Evolutionary conservation across 2,797 vertebrate genomes (phyloP).

Genomic region (Alca torda): DNA sequence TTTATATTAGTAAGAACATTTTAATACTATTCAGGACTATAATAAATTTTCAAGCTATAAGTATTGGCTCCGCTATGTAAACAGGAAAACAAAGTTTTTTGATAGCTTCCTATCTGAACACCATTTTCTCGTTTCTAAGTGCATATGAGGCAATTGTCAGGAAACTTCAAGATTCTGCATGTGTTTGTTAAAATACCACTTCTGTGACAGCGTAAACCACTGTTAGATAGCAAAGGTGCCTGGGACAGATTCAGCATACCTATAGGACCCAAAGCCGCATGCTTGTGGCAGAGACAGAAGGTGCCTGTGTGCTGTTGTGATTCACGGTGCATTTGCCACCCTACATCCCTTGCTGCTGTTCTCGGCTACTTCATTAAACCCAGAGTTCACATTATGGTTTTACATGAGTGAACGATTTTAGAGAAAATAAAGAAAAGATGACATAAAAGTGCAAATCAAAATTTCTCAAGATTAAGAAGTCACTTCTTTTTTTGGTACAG

Average conservation of each 20-base stretch:
- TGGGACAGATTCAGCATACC: not conserved
- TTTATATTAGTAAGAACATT: not conserved
- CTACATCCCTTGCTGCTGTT: not conserved
- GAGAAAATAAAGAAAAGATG: not conserved
- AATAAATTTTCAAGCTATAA: not conserved
- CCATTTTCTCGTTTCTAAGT: not conserved
- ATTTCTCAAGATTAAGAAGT: not conserved
- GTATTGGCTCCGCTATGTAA: conserved; percentile 42
- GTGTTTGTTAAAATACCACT: not conserved
- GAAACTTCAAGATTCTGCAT: conserved; percentile 21
- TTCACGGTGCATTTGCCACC: not conserved
- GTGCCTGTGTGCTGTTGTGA: not conserved
- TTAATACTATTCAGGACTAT: not conserved
- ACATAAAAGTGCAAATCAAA: not conserved
- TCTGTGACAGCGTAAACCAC: not conserved
- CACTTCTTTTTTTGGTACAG: not conserved
- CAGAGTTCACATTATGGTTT: not conserved
- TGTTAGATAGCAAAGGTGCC: not conserved
- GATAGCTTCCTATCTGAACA: conserved; percentile 58
- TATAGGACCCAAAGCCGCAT: not conserved
- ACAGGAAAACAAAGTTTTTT: conserved; percentile 70
- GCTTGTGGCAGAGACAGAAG: not conserved
- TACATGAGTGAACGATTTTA: not conserved
- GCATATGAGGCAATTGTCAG: not conserved
- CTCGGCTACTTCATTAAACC: not conserved